Conservation (phyloP, 2,113 vertebrate species). For the Podarcis cretensis region DNA sequence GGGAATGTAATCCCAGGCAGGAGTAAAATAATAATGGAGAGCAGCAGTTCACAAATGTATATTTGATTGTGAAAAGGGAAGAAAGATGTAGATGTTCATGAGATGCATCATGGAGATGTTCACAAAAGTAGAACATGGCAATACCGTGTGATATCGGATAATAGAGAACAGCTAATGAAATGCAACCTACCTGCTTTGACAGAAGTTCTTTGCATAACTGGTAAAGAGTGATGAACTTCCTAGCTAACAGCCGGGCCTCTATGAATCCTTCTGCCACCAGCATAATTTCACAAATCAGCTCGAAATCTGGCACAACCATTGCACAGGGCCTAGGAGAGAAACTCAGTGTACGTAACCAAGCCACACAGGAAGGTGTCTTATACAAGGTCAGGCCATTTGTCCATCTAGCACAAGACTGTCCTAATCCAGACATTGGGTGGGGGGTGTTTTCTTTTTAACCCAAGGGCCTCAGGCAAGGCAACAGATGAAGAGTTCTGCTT, state of each 20-base stretch:
- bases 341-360: not conserved
- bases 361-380: not conserved
- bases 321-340: conserved; percentile 87
- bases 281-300: conserved; percentile 99
- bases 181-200: conserved; percentile 89
- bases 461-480: too few species aligned
- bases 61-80: too few species aligned
- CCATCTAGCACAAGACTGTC: not conserved
- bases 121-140: not conserved
- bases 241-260: conserved; percentile 85
- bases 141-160: not conserved
- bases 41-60: not conserved
- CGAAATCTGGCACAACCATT: conserved; percentile 98
- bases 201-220: conserved; percentile 92
- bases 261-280: conserved; percentile 96
- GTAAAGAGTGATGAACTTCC: conserved; percentile 96
- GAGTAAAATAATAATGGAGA: not conserved
- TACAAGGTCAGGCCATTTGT: not conserved
- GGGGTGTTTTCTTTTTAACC: too few species aligned
- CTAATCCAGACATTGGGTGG: not conserved
- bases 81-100: not conserved
- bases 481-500: too few species aligned
- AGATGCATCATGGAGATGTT: not conserved
- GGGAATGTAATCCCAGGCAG: not conserved
- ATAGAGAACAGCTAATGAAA: not conserved